Percentiles rank a stretch among this genome's conserved stretches.
Evolutionary conservation across 2,113 vertebrate species (phyloP).

Genomic region (Anser brachyrhynchus): DNA sequence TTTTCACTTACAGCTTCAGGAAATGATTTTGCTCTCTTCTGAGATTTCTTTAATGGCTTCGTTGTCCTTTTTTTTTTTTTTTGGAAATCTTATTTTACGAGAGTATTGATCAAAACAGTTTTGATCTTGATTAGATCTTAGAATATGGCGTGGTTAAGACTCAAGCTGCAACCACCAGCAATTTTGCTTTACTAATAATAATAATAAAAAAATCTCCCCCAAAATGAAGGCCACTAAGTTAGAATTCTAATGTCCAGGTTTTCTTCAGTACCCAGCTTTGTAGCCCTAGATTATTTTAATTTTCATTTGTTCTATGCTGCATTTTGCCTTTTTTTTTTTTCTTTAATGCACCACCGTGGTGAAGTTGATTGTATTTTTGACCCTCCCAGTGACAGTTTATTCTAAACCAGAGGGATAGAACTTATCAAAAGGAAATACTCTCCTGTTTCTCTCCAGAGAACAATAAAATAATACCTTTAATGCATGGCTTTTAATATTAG

Average conservation of each 20-base stretch:
- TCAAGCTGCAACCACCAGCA: not conserved
- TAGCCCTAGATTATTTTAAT: not conserved
- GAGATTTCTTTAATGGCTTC: constrained; percentile 39
- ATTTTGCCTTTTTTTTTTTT: not conserved
- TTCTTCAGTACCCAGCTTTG: not conserved
- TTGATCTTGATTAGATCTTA: constrained; percentile 21
- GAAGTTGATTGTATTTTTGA: not conserved
- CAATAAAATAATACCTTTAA: not conserved
- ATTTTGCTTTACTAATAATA: not conserved
- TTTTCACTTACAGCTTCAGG: constrained; percentile 44
- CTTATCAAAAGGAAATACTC: not conserved
- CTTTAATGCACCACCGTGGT: not conserved
- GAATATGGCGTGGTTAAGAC: not conserved
- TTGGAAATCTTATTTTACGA: constrained; percentile 15
- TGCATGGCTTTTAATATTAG: not conserved
- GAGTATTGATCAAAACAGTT: constrained; percentile 20
- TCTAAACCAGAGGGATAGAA: not conserved
- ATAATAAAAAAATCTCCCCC: not conserved
- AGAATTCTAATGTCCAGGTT: not conserved
- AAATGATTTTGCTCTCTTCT: constrained; percentile 25
- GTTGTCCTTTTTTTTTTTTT: constrained; percentile 11
- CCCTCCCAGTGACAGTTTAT: not conserved
- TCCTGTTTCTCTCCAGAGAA: not conserved
- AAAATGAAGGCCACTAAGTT: not conserved
- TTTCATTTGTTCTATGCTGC: not conserved